Evolutionary conservation across 2,113 vertebrate genomes (phyloP).

Genomic region (Nothocercus nigrocapillus): DNA sequence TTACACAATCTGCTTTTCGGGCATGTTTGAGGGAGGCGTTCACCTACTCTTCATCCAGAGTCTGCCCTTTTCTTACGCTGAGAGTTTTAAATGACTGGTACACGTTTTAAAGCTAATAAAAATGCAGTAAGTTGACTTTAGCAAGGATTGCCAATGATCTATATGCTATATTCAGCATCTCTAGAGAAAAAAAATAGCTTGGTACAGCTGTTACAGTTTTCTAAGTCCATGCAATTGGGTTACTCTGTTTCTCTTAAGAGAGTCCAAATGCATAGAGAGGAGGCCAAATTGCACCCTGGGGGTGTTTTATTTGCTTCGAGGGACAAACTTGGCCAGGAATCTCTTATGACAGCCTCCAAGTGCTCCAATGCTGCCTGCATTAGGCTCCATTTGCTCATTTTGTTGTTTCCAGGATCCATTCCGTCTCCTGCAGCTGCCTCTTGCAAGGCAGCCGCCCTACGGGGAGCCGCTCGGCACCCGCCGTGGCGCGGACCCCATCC

Average conservation of each 20-base stretch:
- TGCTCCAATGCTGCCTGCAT: slow-evolving; percentile 32
- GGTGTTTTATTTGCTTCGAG: slow-evolving; percentile 52
- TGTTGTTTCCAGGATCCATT: slow-evolving; percentile 46
- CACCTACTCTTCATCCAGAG: background rate
- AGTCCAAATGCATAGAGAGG: slow-evolving; percentile 12
- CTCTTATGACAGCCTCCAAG: slow-evolving; percentile 50
- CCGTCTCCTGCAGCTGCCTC: slow-evolving; percentile 50
- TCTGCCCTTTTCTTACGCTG: background rate
- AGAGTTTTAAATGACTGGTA: background rate
- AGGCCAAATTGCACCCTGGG: slow-evolving; percentile 27
- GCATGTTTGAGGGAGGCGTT: background rate
- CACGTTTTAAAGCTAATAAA: background rate
- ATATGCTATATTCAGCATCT: background rate
- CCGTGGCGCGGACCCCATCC: slow-evolving; percentile 8
- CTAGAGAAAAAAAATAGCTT: background rate
- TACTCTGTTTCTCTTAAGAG: slow-evolving; percentile 37
- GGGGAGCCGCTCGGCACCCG: slow-evolving; percentile 33
- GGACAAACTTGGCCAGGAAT: slow-evolving; percentile 51
- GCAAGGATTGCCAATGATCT: background rate
- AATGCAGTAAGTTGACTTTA: background rate
- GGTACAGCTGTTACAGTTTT: slow-evolving; percentile 12
- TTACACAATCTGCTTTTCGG: background rate
- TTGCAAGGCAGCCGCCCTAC: slow-evolving; percentile 50
- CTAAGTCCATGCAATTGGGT: slow-evolving; percentile 10
- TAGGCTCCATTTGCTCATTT: slow-evolving; percentile 51